Percentiles rank a stretch among this genome's conserved stretches.
phyloP scores from a whole-genome alignment of 2,888 invertebrate genomes.

The Pomacea canaliculata region DNA sequence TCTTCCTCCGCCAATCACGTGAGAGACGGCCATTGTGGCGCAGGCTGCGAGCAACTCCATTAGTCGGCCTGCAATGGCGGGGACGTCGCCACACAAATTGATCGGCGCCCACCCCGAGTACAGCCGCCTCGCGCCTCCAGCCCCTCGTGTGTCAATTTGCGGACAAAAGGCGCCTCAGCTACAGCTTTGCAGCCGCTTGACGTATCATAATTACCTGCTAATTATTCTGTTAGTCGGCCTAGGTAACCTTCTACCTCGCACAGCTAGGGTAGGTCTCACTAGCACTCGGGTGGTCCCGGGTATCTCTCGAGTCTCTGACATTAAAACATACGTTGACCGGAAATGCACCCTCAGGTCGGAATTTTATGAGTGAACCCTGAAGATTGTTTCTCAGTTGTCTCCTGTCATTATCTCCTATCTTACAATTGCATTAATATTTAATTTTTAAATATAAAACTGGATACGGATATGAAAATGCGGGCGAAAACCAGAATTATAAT shows the following conservation, averaged over 20 bases:
- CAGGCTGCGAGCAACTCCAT: slow-evolving; percentile 26
- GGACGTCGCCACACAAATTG: slow-evolving; percentile 27
- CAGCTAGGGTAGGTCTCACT: not conserved
- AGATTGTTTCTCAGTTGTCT: too few relatives aligned
- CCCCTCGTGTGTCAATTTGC: slow-evolving; percentile 24
- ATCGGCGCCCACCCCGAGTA: slow-evolving; percentile 14
- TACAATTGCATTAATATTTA: too few relatives aligned
- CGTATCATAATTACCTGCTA: slow-evolving; percentile 27
- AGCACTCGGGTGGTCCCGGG: too few relatives aligned
- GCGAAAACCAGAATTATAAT: too few relatives aligned
- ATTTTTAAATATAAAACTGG: too few relatives aligned
- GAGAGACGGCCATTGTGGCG: slow-evolving; percentile 17
- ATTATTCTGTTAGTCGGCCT: slow-evolving; percentile 20
- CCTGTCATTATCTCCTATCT: too few relatives aligned
- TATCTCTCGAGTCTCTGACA: too few relatives aligned
- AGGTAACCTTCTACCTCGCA: slow-evolving; percentile 17
- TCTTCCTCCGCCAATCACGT: slow-evolving; percentile 28
- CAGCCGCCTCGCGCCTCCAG: slow-evolving; percentile 25
- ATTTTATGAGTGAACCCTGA: too few relatives aligned
- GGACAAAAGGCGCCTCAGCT: slow-evolving; percentile 20
- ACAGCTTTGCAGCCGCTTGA: slow-evolving; percentile 11
- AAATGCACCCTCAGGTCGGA: too few relatives aligned
- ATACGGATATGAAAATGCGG: too few relatives aligned
- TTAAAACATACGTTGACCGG: too few relatives aligned
- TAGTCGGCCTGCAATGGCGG: slow-evolving; percentile 19